phyloP scores from a whole-genome alignment of 2,888 invertebrate species.

The Germaria angustata region DNA sequence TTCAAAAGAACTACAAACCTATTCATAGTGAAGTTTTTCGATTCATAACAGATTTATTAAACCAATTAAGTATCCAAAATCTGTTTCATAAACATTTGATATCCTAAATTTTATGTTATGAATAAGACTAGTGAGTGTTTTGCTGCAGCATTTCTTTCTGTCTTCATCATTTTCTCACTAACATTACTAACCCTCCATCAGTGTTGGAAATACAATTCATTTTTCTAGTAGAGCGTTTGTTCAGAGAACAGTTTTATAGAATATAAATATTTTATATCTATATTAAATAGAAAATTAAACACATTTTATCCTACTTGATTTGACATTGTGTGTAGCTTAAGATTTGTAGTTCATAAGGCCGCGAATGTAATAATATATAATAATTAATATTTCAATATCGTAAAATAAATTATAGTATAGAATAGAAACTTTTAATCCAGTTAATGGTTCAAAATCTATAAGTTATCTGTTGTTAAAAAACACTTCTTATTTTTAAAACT shows the following conservation, averaged over 20 bases:
- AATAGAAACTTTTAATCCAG: background rate
- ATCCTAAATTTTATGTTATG: background rate
- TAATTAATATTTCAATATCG: too few relatives aligned
- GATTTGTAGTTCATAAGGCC: too few relatives aligned
- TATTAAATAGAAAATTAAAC: background rate
- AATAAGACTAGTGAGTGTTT: background rate
- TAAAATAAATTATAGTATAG: too few relatives aligned
- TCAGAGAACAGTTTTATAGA: conserved; percentile 5
- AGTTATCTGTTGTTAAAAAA: too few relatives aligned
- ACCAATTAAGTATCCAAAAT: background rate
- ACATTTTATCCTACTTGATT: too few relatives aligned
- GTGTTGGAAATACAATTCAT: background rate
- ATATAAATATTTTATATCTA: background rate
- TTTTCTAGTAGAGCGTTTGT: background rate
- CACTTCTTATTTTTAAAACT: too few relatives aligned
- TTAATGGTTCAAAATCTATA: too few relatives aligned
- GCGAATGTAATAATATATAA: too few relatives aligned
- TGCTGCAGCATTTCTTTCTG: background rate
- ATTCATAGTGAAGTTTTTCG: background rate
- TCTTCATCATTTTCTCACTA: conserved; percentile 13
- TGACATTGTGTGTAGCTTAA: background rate
- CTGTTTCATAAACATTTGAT: background rate
- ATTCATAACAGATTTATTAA: background rate
- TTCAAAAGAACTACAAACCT: background rate
- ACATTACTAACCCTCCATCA: conserved; percentile 21